Base-by-base conservation (phyloP, 2,888 invertebrate species). In the Pocota personata region DNA sequence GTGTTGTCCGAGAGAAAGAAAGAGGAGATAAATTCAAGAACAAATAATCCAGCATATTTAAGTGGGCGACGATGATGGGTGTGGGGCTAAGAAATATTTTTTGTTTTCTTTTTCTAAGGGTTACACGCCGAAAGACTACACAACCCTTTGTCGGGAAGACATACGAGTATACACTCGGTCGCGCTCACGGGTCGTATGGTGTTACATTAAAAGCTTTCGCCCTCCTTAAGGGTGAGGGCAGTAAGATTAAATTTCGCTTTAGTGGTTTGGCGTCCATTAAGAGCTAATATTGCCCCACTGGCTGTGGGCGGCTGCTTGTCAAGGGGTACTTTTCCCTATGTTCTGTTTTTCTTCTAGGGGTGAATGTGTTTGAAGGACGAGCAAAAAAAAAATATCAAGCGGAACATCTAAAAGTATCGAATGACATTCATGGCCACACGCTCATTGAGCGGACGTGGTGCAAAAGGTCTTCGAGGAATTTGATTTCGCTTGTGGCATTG, bases 191-290 rank as follows among this genome's bases (percentile, higher is more conserved):
- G 24, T 46, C 30, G 67, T 72, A 46, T 82, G 80, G 82, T 71
- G 67, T 76, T 72, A 76, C 67, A 80, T 76, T 86, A 86, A 86
- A 62, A 86, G 86, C 82, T 72, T 82, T 80, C 66, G 37, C 57
- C 58, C 69, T 46, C 35, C 66, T n/a, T n/a, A 50, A 24, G 30
- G 76, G 58, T n/a, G 50, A 57, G 75, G 48, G 71, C 80, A 48
- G 64, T 37, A 21, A 27, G 71, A 82, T 86, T 84, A 80, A 80
- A 84, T 84, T 84, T 86, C 86, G 67, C 66, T 71, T 76, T 71
- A 76, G 80, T 76, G 71, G 84, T 71, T 76, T 76, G 80, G 64
- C 82, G 86, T 86, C 86, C 86, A 86, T 82, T 86, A 86, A 72
- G 67, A 52, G 66, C 84, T 84, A 80, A 79, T 80, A 69, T 71